phyloP scores from a whole-genome alignment of 2,113 vertebrate genomes.

The Cephalopholis sonnerati region DNA sequence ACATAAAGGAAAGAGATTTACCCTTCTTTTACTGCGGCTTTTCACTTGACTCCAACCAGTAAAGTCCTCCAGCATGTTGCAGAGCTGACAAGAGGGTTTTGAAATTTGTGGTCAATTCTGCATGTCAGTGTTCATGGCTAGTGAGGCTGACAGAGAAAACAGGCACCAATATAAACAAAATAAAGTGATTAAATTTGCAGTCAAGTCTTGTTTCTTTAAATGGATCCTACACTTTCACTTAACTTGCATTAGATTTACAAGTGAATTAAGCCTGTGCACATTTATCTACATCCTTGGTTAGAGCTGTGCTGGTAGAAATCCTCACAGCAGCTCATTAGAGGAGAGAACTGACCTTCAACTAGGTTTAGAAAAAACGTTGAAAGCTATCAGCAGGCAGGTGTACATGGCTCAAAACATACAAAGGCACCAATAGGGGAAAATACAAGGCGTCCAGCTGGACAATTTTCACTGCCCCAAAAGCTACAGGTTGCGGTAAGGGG shows the following conservation, averaged over 20 bases:
- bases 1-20: slow-evolving; percentile 21
- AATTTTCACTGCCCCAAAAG: slow-evolving; percentile 61
- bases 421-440: slow-evolving; percentile 50
- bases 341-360: slow-evolving; percentile 66
- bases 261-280: neutral
- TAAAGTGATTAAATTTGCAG: neutral
- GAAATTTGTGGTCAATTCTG: neutral
- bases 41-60: slow-evolving; percentile 29
- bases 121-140: neutral
- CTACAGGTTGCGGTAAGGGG: slow-evolving; percentile 72
- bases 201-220: slow-evolving; percentile 5
- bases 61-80: slow-evolving; percentile 10
- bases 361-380: slow-evolving; percentile 33
- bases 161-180: neutral
- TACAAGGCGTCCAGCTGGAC: slow-evolving; percentile 68
- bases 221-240: neutral
- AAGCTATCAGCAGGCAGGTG: slow-evolving; percentile 62
- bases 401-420: slow-evolving; percentile 55
- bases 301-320: slow-evolving; percentile 38
- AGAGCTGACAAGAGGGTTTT: neutral
- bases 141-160: neutral
- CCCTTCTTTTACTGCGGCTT: slow-evolving; percentile 15
- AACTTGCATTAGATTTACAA: neutral
- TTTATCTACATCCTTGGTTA: slow-evolving; percentile 22
- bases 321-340: slow-evolving; percentile 65